Base-by-base conservation (phyloP, 2,797 vertebrate genomes). In the Pogoniulus pusillus region DNA sequence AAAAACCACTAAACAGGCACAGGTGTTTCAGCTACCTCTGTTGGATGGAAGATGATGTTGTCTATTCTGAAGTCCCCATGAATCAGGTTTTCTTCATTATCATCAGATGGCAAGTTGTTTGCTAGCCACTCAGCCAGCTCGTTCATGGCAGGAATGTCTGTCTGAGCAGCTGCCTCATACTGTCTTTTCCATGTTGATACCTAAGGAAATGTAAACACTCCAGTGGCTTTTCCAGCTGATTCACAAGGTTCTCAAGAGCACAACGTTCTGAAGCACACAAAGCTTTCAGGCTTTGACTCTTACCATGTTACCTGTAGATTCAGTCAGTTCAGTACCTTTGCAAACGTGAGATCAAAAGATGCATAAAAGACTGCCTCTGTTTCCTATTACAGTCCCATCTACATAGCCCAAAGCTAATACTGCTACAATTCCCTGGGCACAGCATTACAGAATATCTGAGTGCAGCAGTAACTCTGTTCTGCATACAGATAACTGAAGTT, bases 171-270 rank as follows among this genome's bases (percentile, higher is more conserved):
- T 27, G 98, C 98, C 16, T 87, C 96, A 94, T 99, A 99, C 85
- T 99, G 99, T 86, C 97, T 98, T 35, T 97, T 98, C 99, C 99
- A 99, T n/a, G 98, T 98, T n/a, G 97, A 98, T 24, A 99, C 98
- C 99, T 99, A 82, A 68, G 89, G 85, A 89, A 53, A 90, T 8
- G 77, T 7, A 86, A 93, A 78, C 17, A 14, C 39, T 4, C 54
- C 16, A 65, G 57, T 8, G 85, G 37, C 51, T 51, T 82, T 88
- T 45, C 55, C 72, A 70, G 12, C 24, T 29, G 37, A 80, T 47
- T 18, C 26, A 32, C 47, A 53, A 47, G 53, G 39, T 78, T 85
- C 76, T 57, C 32, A 82, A 41, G 16, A 62, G 14, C 19, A 62
- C 4, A 75, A 37, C n/a, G 41, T 49, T 58, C 26, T 62, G 41